Evolutionary conservation across 2,113 vertebrate genomes (phyloP), one percentile per base, ranked within the genome.

Genomic region (Hippocampus abdominalis): DNA sequence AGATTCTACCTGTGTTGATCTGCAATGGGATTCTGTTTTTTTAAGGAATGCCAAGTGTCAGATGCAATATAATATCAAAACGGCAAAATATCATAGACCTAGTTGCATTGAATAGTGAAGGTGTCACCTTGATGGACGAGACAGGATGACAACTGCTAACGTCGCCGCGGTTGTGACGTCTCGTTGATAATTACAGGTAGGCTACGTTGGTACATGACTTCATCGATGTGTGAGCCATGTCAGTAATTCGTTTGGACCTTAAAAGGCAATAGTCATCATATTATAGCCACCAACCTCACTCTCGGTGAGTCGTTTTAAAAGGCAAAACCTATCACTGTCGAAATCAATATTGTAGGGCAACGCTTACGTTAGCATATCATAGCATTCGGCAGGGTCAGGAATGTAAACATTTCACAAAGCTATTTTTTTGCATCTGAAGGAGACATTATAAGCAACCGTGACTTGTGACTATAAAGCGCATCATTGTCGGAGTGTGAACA

Each of bases 401-500:
- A 27, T 46, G 63, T 64, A 64, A 44, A 27, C 46, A 51, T 18
- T 12, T 40, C n/a, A 18, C 27, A 25, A 23, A 20, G 71, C 71
- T 73, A 69, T 74, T 81, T 53, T 53, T 62, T 54, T 3, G 46
- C 44, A 59, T 23, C 40, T 27, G 13, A 51, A 61, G 42, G 61
- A n/a, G n/a, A 29, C 0, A 46, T 8, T 0, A 32, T n/a, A 29
- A 4, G 18, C 10, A 4, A n/a, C 3, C 0, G 32, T 23, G 3
- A 0, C 4, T 21, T 6, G 10, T 21, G 21, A 25, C 0, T 13
- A 15, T 21, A 25, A 7, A 12, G n/a, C 0, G 13, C 10, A n/a
- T 7, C 0, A 3, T 5, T 6, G 11, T 2, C 46, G 0, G 6
- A 1, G 1, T 42, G 44, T 42, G 1, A 7, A 12, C 8, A 6